Evolutionary conservation across 2,113 vertebrate genomes (phyloP), one percentile per base, ranked within the genome.

Genomic region (Scomber colias): DNA sequence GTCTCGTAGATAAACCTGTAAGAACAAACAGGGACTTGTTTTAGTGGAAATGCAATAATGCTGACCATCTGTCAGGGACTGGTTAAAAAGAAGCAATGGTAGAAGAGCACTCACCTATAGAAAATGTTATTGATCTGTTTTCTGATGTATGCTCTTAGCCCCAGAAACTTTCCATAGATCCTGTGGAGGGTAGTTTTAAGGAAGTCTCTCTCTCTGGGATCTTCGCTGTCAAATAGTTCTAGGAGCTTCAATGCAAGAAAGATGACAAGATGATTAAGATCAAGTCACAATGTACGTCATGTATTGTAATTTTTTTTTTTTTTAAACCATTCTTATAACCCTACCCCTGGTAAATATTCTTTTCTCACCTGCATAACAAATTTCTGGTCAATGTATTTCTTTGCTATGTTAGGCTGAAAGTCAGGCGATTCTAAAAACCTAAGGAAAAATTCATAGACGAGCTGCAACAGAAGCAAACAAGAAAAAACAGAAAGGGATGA

Each of bases 101-200:
- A 50, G 35, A 40, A 16, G 14, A 14, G 30, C 17, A 90, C 97
- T 83, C 90, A 98, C 98, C 97, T 99, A 97, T 99, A 99, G 96
- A 99, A 99, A 97, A 99, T 99, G 95, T 99, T 99, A 96, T 99
- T 99, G 90, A 99, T 98, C 92, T 99, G 98, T 94, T 99, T 99
- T 91, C 98, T 96, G 93, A 99, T 99, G 95, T 99, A 99, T 50
- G 98, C 97, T 82, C 98, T 92, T 88, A 99, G 94, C 62, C 98
- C 98, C 92, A 99, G 95, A 90, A 99, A 99, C 92, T 99, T 99
- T 54, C 98, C 98, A 76, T 99, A 99, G 94, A 99, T 99, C 90
- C 98, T 95, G 94, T 99, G 98, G 75, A 99, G 97, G 79, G 98
- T 99, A 8, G 97, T 99, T 94, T 99, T 99, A 79, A 99, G 96